Evolutionary conservation across 2,797 vertebrate genomes (phyloP), one percentile per base, ranked within the genome.

Genomic region (Leontocebus nigricollis): DNA sequence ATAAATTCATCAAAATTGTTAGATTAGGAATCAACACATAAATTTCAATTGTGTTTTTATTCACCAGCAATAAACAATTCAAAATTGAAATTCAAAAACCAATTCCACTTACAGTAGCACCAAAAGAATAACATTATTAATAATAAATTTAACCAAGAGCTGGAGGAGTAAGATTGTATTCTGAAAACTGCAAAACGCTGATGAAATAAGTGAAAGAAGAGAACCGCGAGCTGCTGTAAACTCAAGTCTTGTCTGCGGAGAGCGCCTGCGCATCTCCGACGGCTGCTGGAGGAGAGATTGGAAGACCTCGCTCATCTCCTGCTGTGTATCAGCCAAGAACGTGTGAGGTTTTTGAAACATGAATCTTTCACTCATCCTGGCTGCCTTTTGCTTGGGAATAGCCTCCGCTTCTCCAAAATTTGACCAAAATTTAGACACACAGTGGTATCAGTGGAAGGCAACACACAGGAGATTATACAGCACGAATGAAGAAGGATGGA

Each of bases 401-500:
- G 98, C 87, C 59, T 97, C 98, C 4, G 99, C 99, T 0, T 98
- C 98, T 15, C 99, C 99, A n/a, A 97, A 94, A 12, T 19, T 98
- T 64, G 99, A 99, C 97, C 98, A 98, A 0, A 98, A 98, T 7
- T 98, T 99, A 96, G 98, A 99, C 1, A 64, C 98, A 0, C 99
- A 99, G 90, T 99, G 99, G 99, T 55, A 99, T 17, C 98, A 98
- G 80, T 99, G 99, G 99, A 99, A 99, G 98, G 98, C 98, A 73
- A 99, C 99, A 97, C 99, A 99, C 82, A 95, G 19, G 5, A 99
- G 98, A 93, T 96, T 97, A 0, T 99, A 99, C 96, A 98, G 98
- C 7, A 85, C 98, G 99, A 99, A 98, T 44, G 99, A 99, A 97
- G 99, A 99, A 98, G 97, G 98, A 84, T 99, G 99, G 99, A 99